Evolutionary conservation across 1,140 invertebrate genomes (phyloP).

Genomic region (Thaumetopoea pityocampa): DNA sequence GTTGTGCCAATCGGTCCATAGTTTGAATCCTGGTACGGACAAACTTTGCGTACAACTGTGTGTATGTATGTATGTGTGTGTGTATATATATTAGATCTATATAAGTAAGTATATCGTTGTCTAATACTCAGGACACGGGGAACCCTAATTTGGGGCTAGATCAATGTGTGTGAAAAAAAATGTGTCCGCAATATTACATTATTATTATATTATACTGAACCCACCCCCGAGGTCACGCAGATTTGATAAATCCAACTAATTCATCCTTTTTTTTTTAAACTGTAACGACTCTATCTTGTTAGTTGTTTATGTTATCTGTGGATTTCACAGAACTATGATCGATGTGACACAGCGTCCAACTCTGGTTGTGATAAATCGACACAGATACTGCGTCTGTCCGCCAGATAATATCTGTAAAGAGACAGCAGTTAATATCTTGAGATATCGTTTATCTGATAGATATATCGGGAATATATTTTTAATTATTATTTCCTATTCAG

Average conservation of each 20-base stretch:
- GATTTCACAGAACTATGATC: conserved; percentile 67
- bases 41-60: too few relatives aligned
- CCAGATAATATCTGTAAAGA: conserved; percentile 42
- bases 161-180: too few relatives aligned
- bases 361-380: conserved; percentile 46
- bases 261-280: conserved; percentile 8
- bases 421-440: conserved; percentile 42
- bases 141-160: too few relatives aligned
- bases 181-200: too few relatives aligned
- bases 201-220: too few relatives aligned
- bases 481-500: conserved; percentile 20
- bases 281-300: conserved; percentile 32
- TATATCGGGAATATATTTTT: conserved; percentile 11
- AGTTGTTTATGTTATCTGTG: conserved; percentile 55
- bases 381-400: conserved; percentile 39
- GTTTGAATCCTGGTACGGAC: too few relatives aligned
- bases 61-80: too few relatives aligned
- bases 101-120: too few relatives aligned
- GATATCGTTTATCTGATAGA: conserved; percentile 16
- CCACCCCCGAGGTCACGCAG: too few relatives aligned
- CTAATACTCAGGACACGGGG: too few relatives aligned
- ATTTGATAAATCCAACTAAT: conserved; percentile 4
- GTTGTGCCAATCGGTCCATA: too few relatives aligned
- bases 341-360: conserved; percentile 41
- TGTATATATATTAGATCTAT: too few relatives aligned